Conservation (phyloP, 2,113 vertebrate species). For the Amphilophus citrinellus region DNA sequence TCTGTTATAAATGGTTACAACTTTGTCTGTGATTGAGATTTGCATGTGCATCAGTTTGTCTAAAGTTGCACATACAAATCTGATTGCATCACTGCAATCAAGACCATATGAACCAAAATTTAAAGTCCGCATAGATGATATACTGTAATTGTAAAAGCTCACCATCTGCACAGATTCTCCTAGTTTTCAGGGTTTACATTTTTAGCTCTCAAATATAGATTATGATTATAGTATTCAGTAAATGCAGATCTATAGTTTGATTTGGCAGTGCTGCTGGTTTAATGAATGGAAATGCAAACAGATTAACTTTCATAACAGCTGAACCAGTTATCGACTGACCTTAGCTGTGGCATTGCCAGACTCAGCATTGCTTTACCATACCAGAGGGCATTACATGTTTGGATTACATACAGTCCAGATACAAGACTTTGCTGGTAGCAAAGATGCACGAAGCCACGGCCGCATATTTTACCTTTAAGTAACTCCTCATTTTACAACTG, state of each 20-base stretch:
- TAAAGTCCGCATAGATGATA: not conserved
- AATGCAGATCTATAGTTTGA: not conserved
- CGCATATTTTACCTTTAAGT: not conserved
- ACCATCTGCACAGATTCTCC: not conserved
- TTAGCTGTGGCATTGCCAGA: slow-evolving; percentile 7
- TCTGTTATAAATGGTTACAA: not conserved
- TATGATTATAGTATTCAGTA: not conserved
- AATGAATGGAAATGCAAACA: not conserved
- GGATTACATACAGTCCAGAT: slow-evolving; percentile 45
- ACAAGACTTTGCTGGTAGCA: slow-evolving; percentile 26
- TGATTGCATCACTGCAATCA: not conserved
- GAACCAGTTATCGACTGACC: not conserved
- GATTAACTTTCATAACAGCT: not conserved
- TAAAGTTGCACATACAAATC: not conserved
- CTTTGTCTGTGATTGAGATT: not conserved
- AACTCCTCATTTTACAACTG: not conserved
- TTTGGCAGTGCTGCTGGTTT: not conserved
- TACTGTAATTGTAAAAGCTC: not conserved
- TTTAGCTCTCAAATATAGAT: not conserved
- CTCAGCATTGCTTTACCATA: slow-evolving; percentile 10
- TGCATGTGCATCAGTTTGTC: not conserved
- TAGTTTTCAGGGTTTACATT: not conserved
- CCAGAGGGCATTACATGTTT: slow-evolving; percentile 10
- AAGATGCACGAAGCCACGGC: slow-evolving; percentile 7
- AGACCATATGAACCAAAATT: not conserved